Evolutionary conservation across 2,888 invertebrate species (phyloP).

Genomic region (Polylopha cassiicola): DNA sequence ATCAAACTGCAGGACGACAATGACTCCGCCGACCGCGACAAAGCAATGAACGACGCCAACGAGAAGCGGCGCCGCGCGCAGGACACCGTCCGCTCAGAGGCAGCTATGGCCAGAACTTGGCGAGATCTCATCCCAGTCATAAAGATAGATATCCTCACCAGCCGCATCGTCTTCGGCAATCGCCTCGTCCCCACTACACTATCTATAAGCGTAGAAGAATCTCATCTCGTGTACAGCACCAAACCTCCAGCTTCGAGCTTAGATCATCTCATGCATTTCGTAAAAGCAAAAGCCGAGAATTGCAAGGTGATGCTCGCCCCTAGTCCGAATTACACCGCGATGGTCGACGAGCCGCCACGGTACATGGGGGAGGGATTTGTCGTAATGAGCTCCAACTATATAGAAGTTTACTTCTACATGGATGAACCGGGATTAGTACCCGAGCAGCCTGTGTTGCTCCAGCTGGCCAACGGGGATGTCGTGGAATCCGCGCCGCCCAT

Average conservation of each 20-base stretch:
- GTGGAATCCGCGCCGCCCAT: conserved; percentile 95
- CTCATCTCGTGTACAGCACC: conserved; percentile 95
- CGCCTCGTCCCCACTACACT: conserved; percentile 94
- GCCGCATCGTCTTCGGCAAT: conserved; percentile 96
- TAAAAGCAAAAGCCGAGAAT: conserved; percentile 96
- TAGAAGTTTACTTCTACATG: conserved; percentile 97
- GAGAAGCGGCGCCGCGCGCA: conserved; percentile 73
- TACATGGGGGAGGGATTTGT: conserved; percentile 99
- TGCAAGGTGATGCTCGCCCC: conserved; percentile 97
- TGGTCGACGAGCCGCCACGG: conserved; percentile 94
- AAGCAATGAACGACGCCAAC: conserved; percentile 80
- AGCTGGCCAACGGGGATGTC: conserved; percentile 94
- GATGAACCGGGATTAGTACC: conserved; percentile 97
- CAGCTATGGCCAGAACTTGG: conserved; percentile 93
- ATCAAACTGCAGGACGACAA: conserved; percentile 82
- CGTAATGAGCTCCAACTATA: conserved; percentile 94
- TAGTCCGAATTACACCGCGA: conserved; percentile 94
- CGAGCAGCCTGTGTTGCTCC: conserved; percentile 92
- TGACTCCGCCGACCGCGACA: conserved; percentile 73
- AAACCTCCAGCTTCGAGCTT: conserved; percentile 95
- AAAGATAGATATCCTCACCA: conserved; percentile 94
- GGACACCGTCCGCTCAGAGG: conserved; percentile 81
- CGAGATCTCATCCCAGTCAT: conserved; percentile 97
- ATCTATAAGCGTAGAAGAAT: conserved; percentile 94
- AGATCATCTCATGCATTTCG: conserved; percentile 97